Evolutionary conservation across 1,140 invertebrate species (phyloP), one percentile per base, ranked within the genome.

Genomic region (Ips typographus): DNA sequence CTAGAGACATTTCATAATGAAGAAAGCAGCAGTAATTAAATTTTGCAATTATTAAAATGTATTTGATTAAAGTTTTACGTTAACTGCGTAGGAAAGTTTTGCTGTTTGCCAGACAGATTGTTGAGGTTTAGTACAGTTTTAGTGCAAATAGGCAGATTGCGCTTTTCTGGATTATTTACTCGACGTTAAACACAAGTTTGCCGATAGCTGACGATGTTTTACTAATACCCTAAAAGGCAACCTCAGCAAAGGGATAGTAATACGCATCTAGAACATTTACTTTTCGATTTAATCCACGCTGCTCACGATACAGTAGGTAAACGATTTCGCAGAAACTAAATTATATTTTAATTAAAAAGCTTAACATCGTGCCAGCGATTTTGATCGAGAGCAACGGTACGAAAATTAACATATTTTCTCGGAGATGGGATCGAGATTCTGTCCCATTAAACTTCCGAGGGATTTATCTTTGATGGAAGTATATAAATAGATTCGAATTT

Each of bases 341-440:
- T 63, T 63, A 63, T 63, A 63, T 63, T 63, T 63, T 63, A 63
- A 63, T 63, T 63, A 63, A 52, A 63, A 63, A 63, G 6, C 4
- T 52, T 63, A 63, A 63, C 51, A 63, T 63, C 61, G n/a, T 40
- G 22, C 61, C 47, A 4, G 61, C 6, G 44, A 63, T 63, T 63
- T 63, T 40, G 37, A 63, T 63, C 61, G 61, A 52, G 61, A 51
- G 61, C 61, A n/a, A 38, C 61, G 59, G 36, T 22, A 49, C 6
- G 8, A 47, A 61, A 61, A 47, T 61, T 61, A 61, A 36, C 59
- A 61, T 61, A 61, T 49, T 61, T 59, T 59, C 57, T 8, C 38
- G 8, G 38, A 40, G 40, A 59, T 38, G 42, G 57, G 40, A 8
- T 41, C n/a, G 39, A 40, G 57, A 59, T 59, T 59, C 7, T 59